These are phyloP conservation scores for Coelopa frigida DNA, from an alignment of 1,140 invertebrate genomes.

Conservation along the genomic window DNA sequence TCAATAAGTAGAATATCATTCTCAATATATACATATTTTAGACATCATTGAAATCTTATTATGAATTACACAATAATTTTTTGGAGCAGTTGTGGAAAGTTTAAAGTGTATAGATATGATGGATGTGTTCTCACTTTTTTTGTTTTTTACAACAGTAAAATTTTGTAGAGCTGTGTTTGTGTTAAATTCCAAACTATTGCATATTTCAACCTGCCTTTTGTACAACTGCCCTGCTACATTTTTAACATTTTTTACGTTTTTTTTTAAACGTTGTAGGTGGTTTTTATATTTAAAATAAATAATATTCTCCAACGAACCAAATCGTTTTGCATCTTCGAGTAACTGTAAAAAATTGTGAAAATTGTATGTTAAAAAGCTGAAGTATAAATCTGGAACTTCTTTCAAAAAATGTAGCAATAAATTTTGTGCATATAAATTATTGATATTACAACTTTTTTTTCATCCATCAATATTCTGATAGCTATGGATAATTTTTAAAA, in stretches of 20 bases:
- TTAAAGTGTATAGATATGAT: not conserved
- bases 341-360: conserved; percentile 18
- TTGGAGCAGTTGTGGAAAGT: not conserved
- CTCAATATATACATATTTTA: not conserved
- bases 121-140: not conserved
- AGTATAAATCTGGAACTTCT: conserved; percentile 13
- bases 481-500: conserved; percentile 10
- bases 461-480: conserved; percentile 8
- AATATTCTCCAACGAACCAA: conserved; percentile 15
- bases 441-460: not conserved
- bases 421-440: conserved; percentile 13
- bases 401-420: conserved; percentile 12
- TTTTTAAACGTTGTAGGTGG: no score
- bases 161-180: no score
- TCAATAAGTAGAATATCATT: conserved; percentile 8
- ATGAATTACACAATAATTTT: conserved; percentile 1
- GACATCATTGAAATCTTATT: conserved; percentile 1
- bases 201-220: conserved; percentile 13
- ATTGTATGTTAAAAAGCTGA: conserved; percentile 14
- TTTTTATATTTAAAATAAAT: conserved; percentile 19
- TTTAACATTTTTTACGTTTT: conserved; percentile 10
- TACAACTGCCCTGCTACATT: conserved; percentile 15
- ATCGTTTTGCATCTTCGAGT: conserved; percentile 16
- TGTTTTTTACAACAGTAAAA: not conserved
- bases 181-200: conserved; percentile 1